Evolutionary conservation across 2,797 vertebrate species (phyloP), one percentile per base, ranked within the genome.

Genomic region (Channallabes apus): DNA sequence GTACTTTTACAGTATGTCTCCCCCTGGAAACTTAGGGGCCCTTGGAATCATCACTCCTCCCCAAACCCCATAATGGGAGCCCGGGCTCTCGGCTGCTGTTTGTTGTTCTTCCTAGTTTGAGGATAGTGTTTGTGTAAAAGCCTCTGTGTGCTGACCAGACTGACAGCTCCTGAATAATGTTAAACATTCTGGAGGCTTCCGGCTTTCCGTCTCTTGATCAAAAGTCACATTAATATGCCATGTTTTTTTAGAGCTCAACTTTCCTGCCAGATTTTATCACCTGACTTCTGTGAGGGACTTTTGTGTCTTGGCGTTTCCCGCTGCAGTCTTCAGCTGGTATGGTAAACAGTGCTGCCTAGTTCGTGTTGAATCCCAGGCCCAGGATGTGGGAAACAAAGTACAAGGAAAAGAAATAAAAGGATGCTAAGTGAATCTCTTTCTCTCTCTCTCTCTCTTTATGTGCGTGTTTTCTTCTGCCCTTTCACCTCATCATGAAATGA

Each of bases 81-180:
- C 41, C 41, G 8, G 41, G 1, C 41, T 51, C 20, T n/a, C 18
- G 69, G 27, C 46, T 80, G 4, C 62, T 64, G 79, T 85, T 85
- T 83, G 58, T 58, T 81, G n/a, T 56, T 71, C 71, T 83, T 65
- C 62, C 22, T 35, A 62, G 32, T 24, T 41, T 38, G 58, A 78
- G 22, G 76, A 38, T 78, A 61, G 58, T 18, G 7, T 62, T 78
- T 78, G 56, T 59, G 27, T 59, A 59, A 78, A 78, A 38, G 76
- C 58, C 76, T 89, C 88, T 61, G 83, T 80, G 87, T 85, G 77
- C 82, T 85, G 85, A 86, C 85, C 32, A 41, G 86, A 87, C 86
- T 87, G 88, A 90, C 88, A 87, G 86, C 87, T 88, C 58, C 86
- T 90, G 88, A 92, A 92, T 91, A 90, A 89, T 90, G 90, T 88